Conservation (phyloP, 92 coral and sea anemone species). For the Epizoanthus rinbou region DNA sequence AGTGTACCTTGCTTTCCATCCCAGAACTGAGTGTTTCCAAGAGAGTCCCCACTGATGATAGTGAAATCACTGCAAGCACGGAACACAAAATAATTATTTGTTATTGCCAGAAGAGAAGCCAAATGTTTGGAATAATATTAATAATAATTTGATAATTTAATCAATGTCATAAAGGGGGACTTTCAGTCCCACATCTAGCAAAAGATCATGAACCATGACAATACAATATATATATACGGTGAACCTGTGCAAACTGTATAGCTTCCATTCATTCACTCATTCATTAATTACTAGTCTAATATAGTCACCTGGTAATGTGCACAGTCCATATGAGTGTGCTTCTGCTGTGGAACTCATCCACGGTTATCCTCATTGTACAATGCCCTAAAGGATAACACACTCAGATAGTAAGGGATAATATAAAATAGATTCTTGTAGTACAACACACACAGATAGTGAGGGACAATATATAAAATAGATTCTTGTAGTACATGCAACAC, state of each 20-base stretch:
- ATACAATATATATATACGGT: too few species aligned
- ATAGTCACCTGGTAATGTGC: conserved; percentile 73
- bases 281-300: background rate
- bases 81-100: background rate
- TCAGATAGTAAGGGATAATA: background rate
- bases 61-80: conserved; percentile 66
- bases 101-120: background rate
- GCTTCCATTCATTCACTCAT: too few species aligned
- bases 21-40: conserved; percentile 99
- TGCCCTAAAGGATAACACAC: conserved; percentile 54
- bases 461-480: too few species aligned
- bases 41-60: conserved; percentile 94
- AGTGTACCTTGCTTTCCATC: conserved; percentile 92
- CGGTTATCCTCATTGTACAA: conserved; percentile 83
- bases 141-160: background rate
- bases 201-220: too few species aligned
- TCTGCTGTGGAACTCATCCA: conserved; percentile 77
- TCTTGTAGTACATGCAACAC: too few species aligned
- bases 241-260: too few species aligned
- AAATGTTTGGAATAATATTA: background rate
- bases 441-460: too few species aligned
- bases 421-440: background rate
- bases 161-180: too few species aligned
- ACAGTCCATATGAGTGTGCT: conserved; percentile 90
- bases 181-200: too few species aligned